A percentile compares a stretch with the other conserved stretches of the same genome.
phyloP scores from a whole-genome alignment of 1,140 invertebrate species.

The Trialeurodes vaporariorum region DNA sequence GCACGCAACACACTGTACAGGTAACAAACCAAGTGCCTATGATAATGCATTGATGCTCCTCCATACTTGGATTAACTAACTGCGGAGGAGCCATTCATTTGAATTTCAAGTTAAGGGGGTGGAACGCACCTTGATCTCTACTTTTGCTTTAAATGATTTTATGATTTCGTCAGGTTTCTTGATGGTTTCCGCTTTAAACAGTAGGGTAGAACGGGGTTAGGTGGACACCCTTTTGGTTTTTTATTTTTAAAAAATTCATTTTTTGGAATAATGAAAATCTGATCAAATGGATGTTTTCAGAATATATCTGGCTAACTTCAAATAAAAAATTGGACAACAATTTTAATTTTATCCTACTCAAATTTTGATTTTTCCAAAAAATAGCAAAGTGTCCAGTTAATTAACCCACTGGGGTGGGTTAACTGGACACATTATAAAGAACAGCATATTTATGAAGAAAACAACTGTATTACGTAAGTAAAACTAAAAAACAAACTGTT shows the following conservation, averaged over 20 bases:
- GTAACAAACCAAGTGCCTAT: too few relatives aligned
- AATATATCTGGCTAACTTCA: background rate
- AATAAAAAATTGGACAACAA: background rate
- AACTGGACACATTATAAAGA: background rate
- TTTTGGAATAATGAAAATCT: background rate
- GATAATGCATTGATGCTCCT: too few relatives aligned
- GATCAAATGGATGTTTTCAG: background rate
- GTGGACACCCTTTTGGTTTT: background rate
- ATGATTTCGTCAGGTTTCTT: too few relatives aligned
- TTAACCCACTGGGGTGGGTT: background rate
- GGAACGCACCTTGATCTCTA: too few relatives aligned
- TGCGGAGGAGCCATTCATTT: too few relatives aligned
- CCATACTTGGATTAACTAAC: too few relatives aligned
- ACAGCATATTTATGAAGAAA: background rate
- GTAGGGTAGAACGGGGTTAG: background rate
- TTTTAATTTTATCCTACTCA: background rate
- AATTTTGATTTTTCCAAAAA: background rate
- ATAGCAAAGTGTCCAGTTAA: background rate
- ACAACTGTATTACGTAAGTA: background rate
- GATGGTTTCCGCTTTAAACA: too few relatives aligned
- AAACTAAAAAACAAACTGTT: background rate
- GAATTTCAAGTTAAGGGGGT: too few relatives aligned
- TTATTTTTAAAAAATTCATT: background rate
- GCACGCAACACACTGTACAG: too few relatives aligned
- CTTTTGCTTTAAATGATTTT: too few relatives aligned